These are phyloP conservation scores for Craseonycteris thonglongyai DNA, from an alignment of 2,113 vertebrate species.

Conservation along the genomic window DNA sequence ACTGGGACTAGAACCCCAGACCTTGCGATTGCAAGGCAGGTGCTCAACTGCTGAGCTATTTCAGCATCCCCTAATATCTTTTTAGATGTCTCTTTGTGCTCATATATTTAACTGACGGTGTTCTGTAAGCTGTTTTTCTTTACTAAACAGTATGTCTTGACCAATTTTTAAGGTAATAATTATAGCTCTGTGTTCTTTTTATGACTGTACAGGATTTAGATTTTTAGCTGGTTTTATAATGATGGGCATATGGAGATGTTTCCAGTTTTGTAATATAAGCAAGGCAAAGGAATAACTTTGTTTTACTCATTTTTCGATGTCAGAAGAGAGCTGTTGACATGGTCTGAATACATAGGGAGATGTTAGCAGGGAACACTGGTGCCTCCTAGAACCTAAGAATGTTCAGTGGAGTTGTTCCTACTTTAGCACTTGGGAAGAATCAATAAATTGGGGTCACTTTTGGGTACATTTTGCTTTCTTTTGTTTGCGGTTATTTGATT, in stretches of 20 bases:
- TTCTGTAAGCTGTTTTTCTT: neutral
- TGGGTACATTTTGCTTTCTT: neutral
- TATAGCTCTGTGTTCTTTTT: neutral
- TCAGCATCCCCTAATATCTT: too few species aligned
- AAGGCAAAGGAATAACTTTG: neutral
- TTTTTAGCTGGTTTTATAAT: neutral
- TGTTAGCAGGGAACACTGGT: neutral
- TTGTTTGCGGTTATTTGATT: neutral
- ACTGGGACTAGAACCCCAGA: too few species aligned
- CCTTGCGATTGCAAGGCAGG: too few species aligned
- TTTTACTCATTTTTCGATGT: neutral
- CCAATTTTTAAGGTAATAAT: neutral
- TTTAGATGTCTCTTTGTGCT: neutral
- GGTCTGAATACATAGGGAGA: neutral
- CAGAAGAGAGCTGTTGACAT: neutral
- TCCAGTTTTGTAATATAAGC: neutral
- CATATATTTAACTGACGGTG: neutral
- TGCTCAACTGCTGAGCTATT: too few species aligned
- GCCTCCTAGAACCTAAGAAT: neutral
- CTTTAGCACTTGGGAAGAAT: neutral
- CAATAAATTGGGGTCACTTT: neutral
- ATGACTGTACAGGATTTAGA: neutral
- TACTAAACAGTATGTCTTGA: neutral
- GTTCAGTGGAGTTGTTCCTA: neutral
- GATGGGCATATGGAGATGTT: neutral